Evolutionary conservation across 37 sponge, comb jelly and placozoan genomes (phyloP), one percentile per base, ranked within the genome.

Genomic region (Halichondria panicea): DNA sequence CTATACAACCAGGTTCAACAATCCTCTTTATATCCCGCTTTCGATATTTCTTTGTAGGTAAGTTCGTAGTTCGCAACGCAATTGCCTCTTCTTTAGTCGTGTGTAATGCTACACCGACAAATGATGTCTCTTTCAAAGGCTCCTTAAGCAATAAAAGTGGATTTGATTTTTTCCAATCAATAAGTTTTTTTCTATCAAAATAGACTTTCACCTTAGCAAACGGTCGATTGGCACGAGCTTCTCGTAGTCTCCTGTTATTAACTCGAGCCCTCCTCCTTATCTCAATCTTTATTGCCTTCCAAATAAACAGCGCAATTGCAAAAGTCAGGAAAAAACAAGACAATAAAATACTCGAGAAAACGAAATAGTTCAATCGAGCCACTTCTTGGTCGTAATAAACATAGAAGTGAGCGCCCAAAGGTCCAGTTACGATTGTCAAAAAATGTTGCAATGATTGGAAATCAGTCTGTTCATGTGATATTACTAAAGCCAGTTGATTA

Each of bases 291-390:
- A 67, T 40, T 3, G 19, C 2, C 68, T 42, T 40, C 15, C 11
- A 41, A 3, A 43, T 27, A 2, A 18, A 34, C n/a, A 41, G 6
- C 22, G 18, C 24, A 4, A 67, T 22, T 3, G 42, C 19, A 13
- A 45, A 39, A 38, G 19, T 21, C 3, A 67, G 45, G 4, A 38
- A 30, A 4, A 67, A 38, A 34, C 2, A 4, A 15, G 44, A 39
- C 21, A 67, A 43, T 2, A 67, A 41, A 21, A 67, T 4, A 43
- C 68, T 30, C n/a, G 43, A 67, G 43, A 67, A 67, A 18, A 67
- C 45, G 6, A 30, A 12, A 45, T 43, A n/a, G 28, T 67, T 67
- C 42, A 67, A 11, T 18, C 25, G 3, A 11, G 24, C 44, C n/a
- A 24, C 44, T 21, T 41, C n/a, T 38, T 67, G 68, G 11, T 3